These are phyloP conservation scores for Synanthedon andrenaeformis DNA, from an alignment of 2,888 invertebrate genomes.

Conservation along the genomic window DNA sequence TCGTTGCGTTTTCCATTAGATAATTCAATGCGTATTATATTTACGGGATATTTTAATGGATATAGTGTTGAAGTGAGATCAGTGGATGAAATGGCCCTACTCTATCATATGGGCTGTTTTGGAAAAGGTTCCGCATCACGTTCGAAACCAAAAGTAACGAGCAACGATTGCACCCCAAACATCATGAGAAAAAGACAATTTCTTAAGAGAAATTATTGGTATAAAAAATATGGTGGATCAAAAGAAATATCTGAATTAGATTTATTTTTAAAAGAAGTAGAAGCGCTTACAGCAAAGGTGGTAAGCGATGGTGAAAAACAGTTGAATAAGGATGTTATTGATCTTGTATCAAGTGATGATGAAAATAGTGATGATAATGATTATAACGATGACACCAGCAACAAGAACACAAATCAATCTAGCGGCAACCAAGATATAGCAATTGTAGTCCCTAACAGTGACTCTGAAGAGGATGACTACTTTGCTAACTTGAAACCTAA, in stretches of 20 bases:
- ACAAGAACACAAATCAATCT: conserved; percentile 13
- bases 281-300: conserved; percentile 36
- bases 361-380: conserved; percentile 18
- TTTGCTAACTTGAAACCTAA: conserved; percentile 71
- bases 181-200: conserved; percentile 74
- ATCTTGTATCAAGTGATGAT: conserved; percentile 60
- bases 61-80: conserved; percentile 74
- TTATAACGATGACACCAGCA: conserved; percentile 17
- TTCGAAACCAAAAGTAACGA: conserved; percentile 56
- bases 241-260: conserved; percentile 21
- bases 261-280: conserved; percentile 37
- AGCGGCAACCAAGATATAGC: conserved; percentile 49
- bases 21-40: conserved; percentile 51
- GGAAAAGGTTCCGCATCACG: conserved; percentile 79
- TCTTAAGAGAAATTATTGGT: conserved; percentile 69
- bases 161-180: conserved; percentile 39
- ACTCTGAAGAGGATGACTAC: conserved; percentile 74
- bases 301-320: conserved; percentile 27
- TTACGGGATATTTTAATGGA: conserved; percentile 76
- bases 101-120: conserved; percentile 81
- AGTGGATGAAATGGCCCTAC: conserved; percentile 66
- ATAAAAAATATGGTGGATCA: conserved; percentile 40
- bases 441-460: conserved; percentile 75
- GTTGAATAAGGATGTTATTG: conserved; percentile 45
- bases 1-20: conserved; percentile 57